Conservation (phyloP, 2,797 vertebrate species). For the Macrochelys suwanniensis region DNA sequence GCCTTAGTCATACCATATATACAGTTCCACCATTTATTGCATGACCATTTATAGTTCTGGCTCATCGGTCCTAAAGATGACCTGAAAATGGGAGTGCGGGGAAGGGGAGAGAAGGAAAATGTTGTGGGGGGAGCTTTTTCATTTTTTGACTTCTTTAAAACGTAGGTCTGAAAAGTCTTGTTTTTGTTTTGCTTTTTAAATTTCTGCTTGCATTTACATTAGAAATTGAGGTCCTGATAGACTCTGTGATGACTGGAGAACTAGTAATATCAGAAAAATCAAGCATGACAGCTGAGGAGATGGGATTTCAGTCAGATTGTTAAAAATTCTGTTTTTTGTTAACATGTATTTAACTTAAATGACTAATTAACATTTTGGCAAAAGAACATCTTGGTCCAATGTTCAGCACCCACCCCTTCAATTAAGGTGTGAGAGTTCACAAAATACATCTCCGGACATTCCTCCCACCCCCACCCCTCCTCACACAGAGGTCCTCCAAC, state of each 20-base stretch:
- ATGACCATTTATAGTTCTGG: constrained; percentile 21
- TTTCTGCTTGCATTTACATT: neutral
- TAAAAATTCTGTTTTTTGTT: neutral
- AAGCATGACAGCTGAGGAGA: constrained; percentile 51
- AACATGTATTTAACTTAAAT: constrained; percentile 1
- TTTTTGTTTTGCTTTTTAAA: neutral
- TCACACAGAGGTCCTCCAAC: neutral
- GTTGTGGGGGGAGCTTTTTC: neutral
- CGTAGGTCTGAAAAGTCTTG: neutral
- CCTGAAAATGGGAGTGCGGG: neutral
- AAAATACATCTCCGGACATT: neutral
- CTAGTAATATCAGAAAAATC: constrained; percentile 34
- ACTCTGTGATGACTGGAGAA: constrained; percentile 3
- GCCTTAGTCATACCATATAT: neutral
- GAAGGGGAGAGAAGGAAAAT: neutral
- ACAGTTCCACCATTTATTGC: neutral
- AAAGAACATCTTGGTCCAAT: neutral
- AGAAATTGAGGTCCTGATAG: neutral
- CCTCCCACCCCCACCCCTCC: too few relatives aligned
- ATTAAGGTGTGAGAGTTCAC: neutral
- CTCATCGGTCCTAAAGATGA: neutral
- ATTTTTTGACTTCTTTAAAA: neutral
- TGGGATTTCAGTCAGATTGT: neutral
- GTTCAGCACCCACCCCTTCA: neutral
- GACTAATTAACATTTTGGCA: neutral